Evolutionary conservation across 2,797 vertebrate species (phyloP), one percentile per base, ranked within the genome.

Genomic region (Notolabrus celidotus): DNA sequence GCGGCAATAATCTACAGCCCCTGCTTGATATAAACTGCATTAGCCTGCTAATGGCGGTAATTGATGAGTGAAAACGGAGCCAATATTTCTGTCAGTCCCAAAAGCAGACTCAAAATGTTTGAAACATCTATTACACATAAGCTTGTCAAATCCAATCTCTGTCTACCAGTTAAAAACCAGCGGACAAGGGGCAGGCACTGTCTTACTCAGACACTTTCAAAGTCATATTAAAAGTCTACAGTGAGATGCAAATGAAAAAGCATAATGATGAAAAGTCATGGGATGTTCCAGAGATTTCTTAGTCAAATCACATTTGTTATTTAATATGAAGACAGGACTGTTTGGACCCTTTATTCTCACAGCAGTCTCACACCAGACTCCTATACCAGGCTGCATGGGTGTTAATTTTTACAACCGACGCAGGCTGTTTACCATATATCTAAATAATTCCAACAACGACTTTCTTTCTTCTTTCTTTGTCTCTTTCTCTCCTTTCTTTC

Each of bases 41-140:
- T 56, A 68, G 52, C 49, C 50, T 16, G 41, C 62, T 80, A 80
- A 74, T 83, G 67, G 69, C 50, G 36, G 52, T 79, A 80, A 83
- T 65, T 74, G 69, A 46, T n/a, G 45, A 69, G 47, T 73, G 74
- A 84, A 66, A 82, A 77, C 22, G 10, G 53, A 23, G 53, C 50
- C 71, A 76, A 33, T 27, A 8, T 15, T 50, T 12, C 47, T 50
- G 23, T 29, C 25, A 29, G 47, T 29, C 63, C 74, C 51, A 73
- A 75, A 74, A 75, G 74, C 71, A 63, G 49, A 39, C 57, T 64
- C 42, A 73, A 66, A 70, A 59, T 71, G 49, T 77, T 53, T 82
- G 46, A 80, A 86, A 70, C 20, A 50, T 73, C 29, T 39, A 51
- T 41, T 56, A 73, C 67, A 73, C 57, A 54, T 5, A 25, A 74